phyloP scores from a whole-genome alignment of 2,888 invertebrate species.

The Cerastis rubricosa region DNA sequence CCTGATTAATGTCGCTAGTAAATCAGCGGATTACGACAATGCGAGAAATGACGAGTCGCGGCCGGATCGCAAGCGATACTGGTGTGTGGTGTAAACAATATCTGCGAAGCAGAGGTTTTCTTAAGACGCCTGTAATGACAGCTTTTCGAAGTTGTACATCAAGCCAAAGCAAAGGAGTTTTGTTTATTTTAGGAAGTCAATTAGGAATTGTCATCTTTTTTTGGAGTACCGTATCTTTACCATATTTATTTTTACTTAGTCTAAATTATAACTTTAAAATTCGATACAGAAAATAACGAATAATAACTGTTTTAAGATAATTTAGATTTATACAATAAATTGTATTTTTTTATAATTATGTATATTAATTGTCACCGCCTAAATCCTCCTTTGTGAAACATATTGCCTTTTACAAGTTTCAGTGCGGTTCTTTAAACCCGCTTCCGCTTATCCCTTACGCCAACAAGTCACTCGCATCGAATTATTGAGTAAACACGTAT shows the following conservation, averaged over 20 bases:
- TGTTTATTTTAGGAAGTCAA: neutral
- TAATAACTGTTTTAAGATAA: neutral
- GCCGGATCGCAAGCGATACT: conserved; percentile 86
- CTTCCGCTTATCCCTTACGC: conserved; percentile 68
- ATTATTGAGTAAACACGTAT: conserved; percentile 90
- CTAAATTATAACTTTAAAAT: neutral
- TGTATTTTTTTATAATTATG: neutral
- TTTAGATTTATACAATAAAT: neutral
- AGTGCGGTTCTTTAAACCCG: conserved; percentile 33
- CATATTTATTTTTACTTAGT: neutral
- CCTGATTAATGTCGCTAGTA: conserved; percentile 91
- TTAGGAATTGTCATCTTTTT: neutral
- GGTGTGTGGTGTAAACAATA: conserved; percentile 65
- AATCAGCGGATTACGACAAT: conserved; percentile 91
- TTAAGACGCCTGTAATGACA: neutral
- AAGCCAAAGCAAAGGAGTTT: neutral
- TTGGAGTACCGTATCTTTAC: neutral
- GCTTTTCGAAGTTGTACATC: neutral
- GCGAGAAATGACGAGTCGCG: conserved; percentile 91
- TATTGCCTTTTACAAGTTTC: neutral
- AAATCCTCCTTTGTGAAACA: neutral
- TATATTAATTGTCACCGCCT: neutral
- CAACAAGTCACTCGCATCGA: conserved; percentile 83
- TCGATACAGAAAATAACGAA: neutral
- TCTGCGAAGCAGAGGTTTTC: neutral